Evolutionary conservation across 2,888 invertebrate genomes (phyloP), one percentile per base, ranked within the genome.

Genomic region (Melieria picta): DNA sequence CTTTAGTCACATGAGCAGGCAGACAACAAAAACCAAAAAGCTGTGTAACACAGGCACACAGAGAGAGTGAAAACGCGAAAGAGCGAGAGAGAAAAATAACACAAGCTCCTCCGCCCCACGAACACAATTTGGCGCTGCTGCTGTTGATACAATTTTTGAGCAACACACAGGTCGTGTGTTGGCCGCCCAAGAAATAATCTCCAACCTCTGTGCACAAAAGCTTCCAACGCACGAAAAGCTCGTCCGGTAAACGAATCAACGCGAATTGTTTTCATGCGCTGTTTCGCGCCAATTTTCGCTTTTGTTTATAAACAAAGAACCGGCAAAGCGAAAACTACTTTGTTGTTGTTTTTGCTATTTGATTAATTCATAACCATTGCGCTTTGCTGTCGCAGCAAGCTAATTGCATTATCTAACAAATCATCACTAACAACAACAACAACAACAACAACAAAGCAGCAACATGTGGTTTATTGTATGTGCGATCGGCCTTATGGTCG

Each of bases 391-490:
- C 13, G 7, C 52, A 30, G 3, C 30, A 30, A 30, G 30, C 30
- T 3, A 30, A 30, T 30, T 30, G 30, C 30, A 30, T 30, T 30
- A 30, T 30, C 30, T 30, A 30, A 50, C 10, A 11, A 11, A 11
- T 50, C n/a, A 50, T n/a, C 52, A n/a, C 52, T n/a, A 3, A 3
- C 52, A 11, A 11, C 3, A 11, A 50, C 50, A 11, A 9, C 50
- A 11, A 50, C 52, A 10, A 50, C 52, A 11, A 50, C 52, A 11
- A 50, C 3, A 50, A 10, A 50, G 9, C 46, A 61, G 45, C 61
- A 48, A 76, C 72, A 86, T 86, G 86, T 86, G 83, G 86, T 82
- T 84, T 58, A 69, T 80, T 64, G 74, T 85, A 42, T 75, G 78
- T 16, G 69, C 83, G 30, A 76, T 86, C 71, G 79, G 77, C 65